Evolutionary conservation across 92 coral and sea anemone species (phyloP), one percentile per base, ranked within the genome.

Genomic region (Epizoanthus scotinus): DNA sequence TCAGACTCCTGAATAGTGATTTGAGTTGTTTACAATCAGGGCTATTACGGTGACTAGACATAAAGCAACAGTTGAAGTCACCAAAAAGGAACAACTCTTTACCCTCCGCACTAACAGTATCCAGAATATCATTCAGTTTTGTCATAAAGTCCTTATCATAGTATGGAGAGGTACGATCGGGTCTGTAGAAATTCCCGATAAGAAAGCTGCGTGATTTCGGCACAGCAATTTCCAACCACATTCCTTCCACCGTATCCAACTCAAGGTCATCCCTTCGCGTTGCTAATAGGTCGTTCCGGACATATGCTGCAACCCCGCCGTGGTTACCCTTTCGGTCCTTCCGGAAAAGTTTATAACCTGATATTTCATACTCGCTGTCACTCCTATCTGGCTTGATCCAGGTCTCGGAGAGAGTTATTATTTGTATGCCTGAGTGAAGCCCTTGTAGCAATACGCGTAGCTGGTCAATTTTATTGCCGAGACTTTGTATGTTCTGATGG

Each of bases 11-110:
- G 65, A 87, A 87, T 3, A 87, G 70, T 50, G 79, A 15, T 83
- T 86, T 83, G 68, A 86, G 55, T 81, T 86, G 92, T 85, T 90
- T 86, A 87, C 86, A 87, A 13, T 87, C 87, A 18, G 84, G 44
- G 44, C 42, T 53, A 62, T 64, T 68, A 2, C 73, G 65, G 17
- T 56, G 70, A 64, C 70, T 64, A 28, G 70, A 31, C 70, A 27
- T 28, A 64, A 28, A 64, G 7, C 70, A 70, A 70, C 36, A 70
- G 57, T 53, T 70, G 77, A 70, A 44, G 77, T 70, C 58, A 40
- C 36, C 77, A 70, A 53, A 28, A 24, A n/a, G 77, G 8, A 71
- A 34, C 40, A 54, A 71, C 77, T 71, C 61, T 47, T 85, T 74
- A 9, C 84, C 86, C 53, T 89, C 84, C 6, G 92, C 78, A 13